These are phyloP conservation scores for Micromussa lordhowensis DNA, from an alignment of 92 coral and sea anemone genomes.

Conservation along the genomic window DNA sequence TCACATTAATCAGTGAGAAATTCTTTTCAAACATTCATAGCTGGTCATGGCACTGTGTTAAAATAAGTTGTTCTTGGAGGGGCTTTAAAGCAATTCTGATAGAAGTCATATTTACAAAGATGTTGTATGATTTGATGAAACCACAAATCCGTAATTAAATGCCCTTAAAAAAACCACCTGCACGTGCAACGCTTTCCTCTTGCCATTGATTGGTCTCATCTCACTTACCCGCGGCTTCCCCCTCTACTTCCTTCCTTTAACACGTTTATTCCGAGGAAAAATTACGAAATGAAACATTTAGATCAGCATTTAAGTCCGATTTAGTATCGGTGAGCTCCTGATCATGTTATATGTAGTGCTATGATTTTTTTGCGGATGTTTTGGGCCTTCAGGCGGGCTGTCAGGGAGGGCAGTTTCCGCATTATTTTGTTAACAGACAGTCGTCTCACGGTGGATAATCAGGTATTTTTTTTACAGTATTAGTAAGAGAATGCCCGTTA, in stretches of 20 bases:
- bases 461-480: neutral
- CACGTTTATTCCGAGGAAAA: neutral
- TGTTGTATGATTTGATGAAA: neutral
- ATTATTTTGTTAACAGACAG: neutral
- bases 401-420: neutral
- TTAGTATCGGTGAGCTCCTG: neutral
- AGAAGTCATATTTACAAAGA: neutral
- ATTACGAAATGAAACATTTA: neutral
- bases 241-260: neutral
- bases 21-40: neutral
- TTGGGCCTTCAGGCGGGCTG: neutral
- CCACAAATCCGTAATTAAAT: neutral
- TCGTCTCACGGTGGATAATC: slow-evolving; percentile 1
- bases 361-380: neutral
- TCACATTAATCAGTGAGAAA: neutral
- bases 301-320: neutral
- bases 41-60: neutral
- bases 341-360: neutral
- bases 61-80: neutral
- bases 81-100: neutral
- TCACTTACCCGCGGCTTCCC: neutral
- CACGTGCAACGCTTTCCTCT: neutral
- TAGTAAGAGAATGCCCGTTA: neutral
- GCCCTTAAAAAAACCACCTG: neutral
- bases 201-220: neutral